A percentile compares a stretch with the other conserved stretches of the same genome.
phyloP scores from a whole-genome alignment of 2,113 vertebrate species.

The Pithys albifrons region DNA sequence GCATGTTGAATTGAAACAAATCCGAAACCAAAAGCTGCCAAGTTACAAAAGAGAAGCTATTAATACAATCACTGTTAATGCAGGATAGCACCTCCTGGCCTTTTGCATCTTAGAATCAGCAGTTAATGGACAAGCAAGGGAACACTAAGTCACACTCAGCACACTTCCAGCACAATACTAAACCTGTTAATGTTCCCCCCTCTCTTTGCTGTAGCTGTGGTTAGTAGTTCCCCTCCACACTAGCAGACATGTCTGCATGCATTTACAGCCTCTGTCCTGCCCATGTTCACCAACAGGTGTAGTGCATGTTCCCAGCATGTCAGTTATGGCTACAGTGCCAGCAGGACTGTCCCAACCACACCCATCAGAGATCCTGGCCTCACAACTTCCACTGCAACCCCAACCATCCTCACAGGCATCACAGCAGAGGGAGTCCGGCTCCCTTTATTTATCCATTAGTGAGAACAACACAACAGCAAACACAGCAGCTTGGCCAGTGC shows the following conservation, averaged over 20 bases:
- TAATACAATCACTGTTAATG: background rate
- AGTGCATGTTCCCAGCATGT: background rate
- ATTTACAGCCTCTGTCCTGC: background rate
- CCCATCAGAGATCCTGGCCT: background rate
- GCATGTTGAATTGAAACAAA: background rate
- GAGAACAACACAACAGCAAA: background rate
- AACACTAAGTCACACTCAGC: background rate
- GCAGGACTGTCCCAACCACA: background rate
- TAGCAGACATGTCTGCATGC: background rate
- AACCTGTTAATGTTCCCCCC: background rate
- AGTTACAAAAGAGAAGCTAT: background rate
- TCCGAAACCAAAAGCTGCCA: background rate
- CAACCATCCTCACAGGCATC: background rate
- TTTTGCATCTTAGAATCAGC: background rate
- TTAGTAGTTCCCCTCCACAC: background rate
- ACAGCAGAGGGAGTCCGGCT: background rate
- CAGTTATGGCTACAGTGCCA: accelerated
- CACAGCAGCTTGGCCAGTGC: background rate
- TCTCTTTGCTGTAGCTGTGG: background rate
- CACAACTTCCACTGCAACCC: background rate
- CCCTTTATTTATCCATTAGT: background rate
- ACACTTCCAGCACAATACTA: background rate
- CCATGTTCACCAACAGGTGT: background rate
- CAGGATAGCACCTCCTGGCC: background rate
- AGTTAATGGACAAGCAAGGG: slow-evolving; percentile 10